Evolutionary conservation across 2,888 invertebrate genomes (phyloP).

Genomic region (Phyllotreta cruciferae): DNA sequence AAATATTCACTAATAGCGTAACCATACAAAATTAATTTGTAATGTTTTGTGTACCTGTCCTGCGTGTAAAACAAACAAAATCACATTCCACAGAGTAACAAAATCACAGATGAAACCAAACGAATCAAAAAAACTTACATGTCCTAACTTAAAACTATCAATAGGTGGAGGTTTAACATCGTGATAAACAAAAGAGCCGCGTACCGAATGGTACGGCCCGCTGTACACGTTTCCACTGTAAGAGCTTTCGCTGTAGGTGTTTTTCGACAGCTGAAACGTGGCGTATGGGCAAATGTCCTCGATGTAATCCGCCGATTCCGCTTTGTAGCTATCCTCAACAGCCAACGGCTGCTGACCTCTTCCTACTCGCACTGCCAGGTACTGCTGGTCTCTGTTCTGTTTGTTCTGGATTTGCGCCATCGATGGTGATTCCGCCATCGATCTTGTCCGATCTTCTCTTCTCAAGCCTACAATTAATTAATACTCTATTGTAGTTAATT

Average conservation of each 20-base stretch:
- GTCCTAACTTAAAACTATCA: constrained; percentile 77
- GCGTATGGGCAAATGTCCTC: constrained; percentile 94
- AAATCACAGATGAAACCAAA: constrained; percentile 25
- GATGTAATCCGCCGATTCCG: constrained; percentile 76
- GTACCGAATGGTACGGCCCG: constrained; percentile 85
- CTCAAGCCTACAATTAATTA: constrained; percentile 58
- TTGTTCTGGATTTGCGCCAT: constrained; percentile 82
- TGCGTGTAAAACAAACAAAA: constrained; percentile 17
- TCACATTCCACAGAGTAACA: constrained; percentile 24
- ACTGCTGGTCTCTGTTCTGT: constrained; percentile 80
- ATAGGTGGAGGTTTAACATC: constrained; percentile 80
- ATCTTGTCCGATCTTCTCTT: constrained; percentile 61
- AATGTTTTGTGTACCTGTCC: no score
- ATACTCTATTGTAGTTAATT: not conserved
- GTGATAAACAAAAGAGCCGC: constrained; percentile 88
- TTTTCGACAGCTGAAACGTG: constrained; percentile 86
- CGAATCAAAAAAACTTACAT: constrained; percentile 63
- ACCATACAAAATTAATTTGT: constrained; percentile 9
- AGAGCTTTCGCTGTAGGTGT: constrained; percentile 85
- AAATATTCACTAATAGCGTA: not conserved
- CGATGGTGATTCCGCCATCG: constrained; percentile 78
- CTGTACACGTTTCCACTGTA: constrained; percentile 89
- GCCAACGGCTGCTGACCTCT: constrained; percentile 59
- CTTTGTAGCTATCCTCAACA: constrained; percentile 63
- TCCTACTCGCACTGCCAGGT: constrained; percentile 69